Base-by-base conservation (phyloP, 2,113 vertebrate species). In the Megatriorchis doriae region DNA sequence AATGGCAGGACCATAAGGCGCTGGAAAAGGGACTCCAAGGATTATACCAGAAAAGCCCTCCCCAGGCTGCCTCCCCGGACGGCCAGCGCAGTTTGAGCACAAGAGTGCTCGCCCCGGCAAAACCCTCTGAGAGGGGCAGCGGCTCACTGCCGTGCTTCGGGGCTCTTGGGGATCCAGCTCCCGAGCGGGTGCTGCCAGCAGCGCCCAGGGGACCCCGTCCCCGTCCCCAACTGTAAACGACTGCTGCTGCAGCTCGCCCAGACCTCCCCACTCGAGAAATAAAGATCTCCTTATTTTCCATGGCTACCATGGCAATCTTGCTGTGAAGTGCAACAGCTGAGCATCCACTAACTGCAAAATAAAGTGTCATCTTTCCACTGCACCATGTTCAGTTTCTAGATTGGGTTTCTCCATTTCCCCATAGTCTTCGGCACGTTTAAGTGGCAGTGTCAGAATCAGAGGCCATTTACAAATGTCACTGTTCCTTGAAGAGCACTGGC, bases 91-190 rank as follows among this genome's bases (percentile, higher is more conserved):
- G 52, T 62, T 15, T 2, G 7, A 75, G n/a, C 50, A 31, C 5
- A 17, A 13, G 29, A 7, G 47, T 1, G 34, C 50, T 38, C 14
- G 7, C 7, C 29, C 36, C 11, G 3, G 6, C 17, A 5, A 18
- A 19, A 16, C 52, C 61, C 47, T 6, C 56, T 16, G 58, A 5
- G 8, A 25, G 40, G 48, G 23, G 9, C 42, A 22, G 71, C 1
- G 1, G 50, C 70, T 55, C 40, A 1, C 26, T 6, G 40, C 56
- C 0, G 2, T 3, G 21, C 48, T 3, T 1, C 0, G 2, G 62
- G 36, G 73, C 20, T 11, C 42, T 9, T 4, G 6, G 20, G 72
- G 65, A 32, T 9, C 45, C 45, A 3, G 32, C 16, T n/a, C 14
- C n/a, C 1, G 2, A 12, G 42, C 1, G 8, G 82, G 22, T 29